Evolutionary conservation across 2,888 invertebrate genomes (phyloP).

Genomic region (Drosophila cognata): DNA sequence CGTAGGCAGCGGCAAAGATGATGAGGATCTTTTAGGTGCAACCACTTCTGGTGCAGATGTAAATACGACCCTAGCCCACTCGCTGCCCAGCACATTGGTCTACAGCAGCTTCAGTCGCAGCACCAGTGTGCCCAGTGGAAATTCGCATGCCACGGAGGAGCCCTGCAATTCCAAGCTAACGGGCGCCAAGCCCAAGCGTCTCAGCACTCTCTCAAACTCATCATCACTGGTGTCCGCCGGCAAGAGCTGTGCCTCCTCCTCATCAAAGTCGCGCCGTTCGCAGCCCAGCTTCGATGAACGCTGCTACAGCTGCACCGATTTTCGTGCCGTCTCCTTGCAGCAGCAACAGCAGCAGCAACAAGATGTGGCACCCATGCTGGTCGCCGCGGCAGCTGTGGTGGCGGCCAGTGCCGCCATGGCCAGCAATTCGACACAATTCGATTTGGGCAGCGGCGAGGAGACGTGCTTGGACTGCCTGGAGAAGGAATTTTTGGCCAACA

Average conservation of each 20-base stretch:
- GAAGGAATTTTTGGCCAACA: constrained; percentile 84
- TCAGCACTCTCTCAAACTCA: constrained; percentile 75
- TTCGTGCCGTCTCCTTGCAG: constrained; percentile 62
- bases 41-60: constrained; percentile 30
- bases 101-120: constrained; percentile 67
- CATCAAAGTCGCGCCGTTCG: constrained; percentile 78
- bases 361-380: constrained; percentile 62
- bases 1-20: constrained; percentile 29
- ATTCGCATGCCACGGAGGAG: constrained; percentile 42
- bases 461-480: constrained; percentile 84
- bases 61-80: constrained; percentile 61
- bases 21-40: constrained; percentile 31
- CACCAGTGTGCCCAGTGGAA: constrained; percentile 59
- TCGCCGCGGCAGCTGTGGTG: constrained; percentile 63
- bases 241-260: constrained; percentile 60
- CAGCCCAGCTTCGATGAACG: constrained; percentile 82
- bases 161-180: constrained; percentile 64
- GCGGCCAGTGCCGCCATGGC: constrained; percentile 54
- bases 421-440: constrained; percentile 63
- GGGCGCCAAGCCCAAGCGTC: constrained; percentile 83
- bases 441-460: constrained; percentile 77
- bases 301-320: constrained; percentile 80
- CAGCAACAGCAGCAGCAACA: constrained; percentile 32
- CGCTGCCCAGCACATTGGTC: constrained; percentile 74
- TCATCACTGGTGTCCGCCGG: constrained; percentile 73